A percentile compares a stretch with the other conserved stretches of the same genome.
Evolutionary conservation across 2,113 vertebrate species (phyloP).

Genomic region (Kryptolebias marmoratus): DNA sequence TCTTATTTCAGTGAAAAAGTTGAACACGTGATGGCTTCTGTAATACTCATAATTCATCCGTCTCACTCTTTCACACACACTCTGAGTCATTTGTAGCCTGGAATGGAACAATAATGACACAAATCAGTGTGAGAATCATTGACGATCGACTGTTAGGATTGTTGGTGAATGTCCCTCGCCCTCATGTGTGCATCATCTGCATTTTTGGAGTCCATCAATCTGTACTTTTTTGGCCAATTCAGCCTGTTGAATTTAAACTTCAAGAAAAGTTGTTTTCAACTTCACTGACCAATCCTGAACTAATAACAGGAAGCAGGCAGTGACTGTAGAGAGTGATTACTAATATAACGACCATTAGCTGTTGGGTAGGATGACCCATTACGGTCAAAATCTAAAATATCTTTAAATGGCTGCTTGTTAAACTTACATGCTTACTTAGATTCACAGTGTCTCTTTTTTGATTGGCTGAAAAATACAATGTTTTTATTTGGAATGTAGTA

Average conservation of each 20-base stretch:
- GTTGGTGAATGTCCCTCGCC: neutral
- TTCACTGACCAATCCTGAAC: neutral
- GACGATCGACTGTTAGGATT: neutral
- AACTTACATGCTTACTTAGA: too few species aligned
- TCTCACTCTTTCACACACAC: neutral
- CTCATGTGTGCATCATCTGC: neutral
- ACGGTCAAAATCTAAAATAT: neutral
- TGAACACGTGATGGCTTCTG: neutral
- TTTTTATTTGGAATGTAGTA: too few species aligned
- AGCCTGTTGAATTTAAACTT: neutral
- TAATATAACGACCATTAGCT: neutral
- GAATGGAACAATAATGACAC: neutral
- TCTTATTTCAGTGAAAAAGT: neutral
- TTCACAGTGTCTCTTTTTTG: too few species aligned
- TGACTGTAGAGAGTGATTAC: constrained; percentile 8
- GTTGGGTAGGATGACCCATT: neutral
- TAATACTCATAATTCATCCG: neutral
- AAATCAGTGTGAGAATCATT: neutral
- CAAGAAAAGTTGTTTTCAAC: neutral
- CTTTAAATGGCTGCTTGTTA: neutral
- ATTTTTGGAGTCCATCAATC: neutral
- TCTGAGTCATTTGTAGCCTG: constrained; percentile 19
- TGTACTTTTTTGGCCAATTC: neutral
- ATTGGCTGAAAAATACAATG: too few species aligned
- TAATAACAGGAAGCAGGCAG: neutral